A percentile compares a stretch with the other conserved stretches of the same genome.
Conservation (phyloP, 2,888 invertebrate species). For the Polylopha cassiicola region DNA sequence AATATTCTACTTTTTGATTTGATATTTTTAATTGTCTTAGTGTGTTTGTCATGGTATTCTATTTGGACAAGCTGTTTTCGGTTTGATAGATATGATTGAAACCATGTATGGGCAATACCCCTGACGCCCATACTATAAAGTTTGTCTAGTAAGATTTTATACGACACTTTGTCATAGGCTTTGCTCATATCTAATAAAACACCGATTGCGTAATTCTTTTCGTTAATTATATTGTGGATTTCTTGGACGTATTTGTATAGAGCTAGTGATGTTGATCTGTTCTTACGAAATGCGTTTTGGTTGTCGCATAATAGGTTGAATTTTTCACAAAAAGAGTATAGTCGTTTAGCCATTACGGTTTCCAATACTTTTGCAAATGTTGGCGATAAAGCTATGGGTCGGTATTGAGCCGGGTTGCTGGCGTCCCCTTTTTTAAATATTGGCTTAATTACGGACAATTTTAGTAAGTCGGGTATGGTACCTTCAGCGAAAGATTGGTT, state of each 20-base stretch:
- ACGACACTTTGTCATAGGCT: too few relatives aligned
- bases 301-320: slow-evolving; percentile 18
- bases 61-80: slow-evolving; percentile 1
- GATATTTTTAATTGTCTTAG: too few relatives aligned
- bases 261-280: slow-evolving; percentile 17
- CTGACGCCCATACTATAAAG: not conserved
- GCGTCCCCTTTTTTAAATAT: slow-evolving; percentile 16
- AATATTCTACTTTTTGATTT: too few relatives aligned
- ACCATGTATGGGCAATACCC: slow-evolving; percentile 7
- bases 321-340: slow-evolving; percentile 22
- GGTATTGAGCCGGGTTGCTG: slow-evolving; percentile 16
- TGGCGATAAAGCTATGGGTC: slow-evolving; percentile 20
- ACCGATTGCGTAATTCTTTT: slow-evolving; percentile 7
- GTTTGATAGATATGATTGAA: slow-evolving; percentile 1
- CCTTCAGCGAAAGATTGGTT: not conserved
- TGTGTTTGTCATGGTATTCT: too few relatives aligned
- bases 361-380: slow-evolving; percentile 23
- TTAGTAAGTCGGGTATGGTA: not conserved
- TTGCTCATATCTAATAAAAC: too few relatives aligned
- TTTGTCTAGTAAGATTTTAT: too few relatives aligned
- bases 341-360: slow-evolving; percentile 17
- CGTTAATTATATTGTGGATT: slow-evolving; percentile 9
- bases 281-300: slow-evolving; percentile 24
- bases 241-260: slow-evolving; percentile 14
- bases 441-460: not conserved